phyloP scores from a whole-genome alignment of 2,113 vertebrate genomes.

The Saccopteryx leptura region DNA sequence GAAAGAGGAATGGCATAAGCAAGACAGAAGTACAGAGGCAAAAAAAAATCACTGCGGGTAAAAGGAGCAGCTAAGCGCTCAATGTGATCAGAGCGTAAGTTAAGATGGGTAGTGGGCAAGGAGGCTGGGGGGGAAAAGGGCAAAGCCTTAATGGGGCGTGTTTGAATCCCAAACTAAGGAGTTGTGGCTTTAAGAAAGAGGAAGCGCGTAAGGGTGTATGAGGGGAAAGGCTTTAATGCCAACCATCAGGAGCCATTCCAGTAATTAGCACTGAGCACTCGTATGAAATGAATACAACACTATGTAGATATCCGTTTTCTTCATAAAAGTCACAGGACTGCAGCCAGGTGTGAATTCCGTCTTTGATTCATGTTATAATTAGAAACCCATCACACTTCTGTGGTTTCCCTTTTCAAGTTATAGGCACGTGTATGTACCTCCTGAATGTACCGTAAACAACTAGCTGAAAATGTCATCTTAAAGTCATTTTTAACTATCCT shows the following conservation, averaged over 20 bases:
- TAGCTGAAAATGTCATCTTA: not conserved
- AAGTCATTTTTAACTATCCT: not conserved
- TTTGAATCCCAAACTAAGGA: not conserved
- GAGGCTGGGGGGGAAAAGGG: not conserved
- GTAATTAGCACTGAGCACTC: not conserved
- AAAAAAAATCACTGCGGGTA: not conserved
- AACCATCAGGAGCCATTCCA: not conserved
- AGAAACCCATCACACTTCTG: not conserved
- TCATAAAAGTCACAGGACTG: not conserved
- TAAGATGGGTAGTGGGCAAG: not conserved
- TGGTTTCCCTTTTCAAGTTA: conserved; percentile 35
- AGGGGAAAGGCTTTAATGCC: not conserved
- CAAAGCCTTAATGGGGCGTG: not conserved
- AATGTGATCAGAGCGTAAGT: not conserved
- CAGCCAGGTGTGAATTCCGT: conserved; percentile 40
- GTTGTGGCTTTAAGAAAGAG: not conserved
- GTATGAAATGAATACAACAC: not conserved
- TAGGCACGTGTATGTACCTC: accelerated
- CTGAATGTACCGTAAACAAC: not conserved
- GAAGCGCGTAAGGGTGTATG: not conserved
- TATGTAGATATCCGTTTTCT: not conserved
- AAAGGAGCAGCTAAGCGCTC: not conserved
- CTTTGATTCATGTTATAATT: conserved; percentile 25
- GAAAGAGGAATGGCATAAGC: not conserved
- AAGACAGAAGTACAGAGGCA: not conserved